These are phyloP conservation scores for Paramuricea clavata DNA, from an alignment of 92 coral and sea anemone species.

Conservation along the genomic window DNA sequence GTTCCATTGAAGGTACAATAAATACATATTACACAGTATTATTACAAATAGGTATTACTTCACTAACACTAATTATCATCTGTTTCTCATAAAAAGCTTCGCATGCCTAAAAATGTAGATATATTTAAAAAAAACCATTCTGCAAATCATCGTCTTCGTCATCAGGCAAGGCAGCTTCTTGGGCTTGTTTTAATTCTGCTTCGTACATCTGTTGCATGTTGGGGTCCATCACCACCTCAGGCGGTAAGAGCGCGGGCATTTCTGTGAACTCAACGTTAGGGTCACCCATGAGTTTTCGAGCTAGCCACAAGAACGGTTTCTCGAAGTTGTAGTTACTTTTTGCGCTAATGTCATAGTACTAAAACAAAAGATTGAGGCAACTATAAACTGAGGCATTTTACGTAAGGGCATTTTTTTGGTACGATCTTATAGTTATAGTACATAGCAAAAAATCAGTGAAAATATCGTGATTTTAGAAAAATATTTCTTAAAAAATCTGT, in stretches of 20 bases:
- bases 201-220: conserved; percentile 74
- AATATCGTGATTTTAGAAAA: too few relatives aligned
- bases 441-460: too few relatives aligned
- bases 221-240: conserved; percentile 79
- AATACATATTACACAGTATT: too few relatives aligned
- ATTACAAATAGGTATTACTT: too few relatives aligned
- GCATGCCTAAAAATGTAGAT: neutral
- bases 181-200: conserved; percentile 82
- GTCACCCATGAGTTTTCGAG: conserved; percentile 90
- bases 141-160: conserved; percentile 81
- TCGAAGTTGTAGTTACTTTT: conserved; percentile 99
- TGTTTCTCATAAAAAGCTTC: too few relatives aligned
- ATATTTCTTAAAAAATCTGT: too few relatives aligned
- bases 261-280: conserved; percentile 90
- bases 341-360: conserved; percentile 99
- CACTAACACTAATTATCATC: too few relatives aligned
- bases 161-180: conserved; percentile 88
- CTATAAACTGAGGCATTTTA: too few relatives aligned
- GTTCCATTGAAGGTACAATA: too few relatives aligned
- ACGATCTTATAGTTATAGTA: too few relatives aligned
- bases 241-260: conserved; percentile 98
- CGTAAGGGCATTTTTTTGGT: too few relatives aligned
- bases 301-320: conserved; percentile 97
- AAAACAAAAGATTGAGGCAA: too few relatives aligned
- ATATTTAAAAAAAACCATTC: conserved; percentile 3